Evolutionary conservation across 2,113 vertebrate species (phyloP).

Genomic region (Eupsittula cactorum): DNA sequence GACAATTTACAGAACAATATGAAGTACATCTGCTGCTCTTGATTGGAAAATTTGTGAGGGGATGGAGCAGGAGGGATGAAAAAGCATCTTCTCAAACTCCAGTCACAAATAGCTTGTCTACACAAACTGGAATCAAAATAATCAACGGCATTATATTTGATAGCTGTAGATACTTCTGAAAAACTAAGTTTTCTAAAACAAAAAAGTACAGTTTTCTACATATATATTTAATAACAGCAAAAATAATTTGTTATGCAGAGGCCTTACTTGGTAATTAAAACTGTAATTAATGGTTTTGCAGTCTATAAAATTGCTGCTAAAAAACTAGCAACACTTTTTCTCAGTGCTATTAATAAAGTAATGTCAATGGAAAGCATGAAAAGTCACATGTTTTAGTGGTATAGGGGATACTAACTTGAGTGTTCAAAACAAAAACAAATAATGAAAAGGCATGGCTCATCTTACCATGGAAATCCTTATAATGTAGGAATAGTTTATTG

Average conservation of each 20-base stretch:
- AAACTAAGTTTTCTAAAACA: background rate
- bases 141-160: background rate
- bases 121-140: background rate
- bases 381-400: background rate
- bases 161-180: background rate
- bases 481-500: slow-evolving; percentile 23
- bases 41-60: background rate
- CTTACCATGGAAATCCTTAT: background rate
- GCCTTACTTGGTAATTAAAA: slow-evolving; percentile 43
- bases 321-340: background rate
- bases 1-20: background rate
- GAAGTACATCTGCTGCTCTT: background rate
- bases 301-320: background rate
- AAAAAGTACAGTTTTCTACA: background rate
- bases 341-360: background rate
- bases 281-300: slow-evolving; percentile 13
- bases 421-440: slow-evolving; percentile 13
- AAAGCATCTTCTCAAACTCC: background rate
- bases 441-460: background rate
- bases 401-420: background rate
- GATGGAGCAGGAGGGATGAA: background rate
- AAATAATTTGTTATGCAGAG: background rate
- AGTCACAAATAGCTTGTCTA: background rate
- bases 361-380: background rate
- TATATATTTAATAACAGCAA: background rate